Base-by-base conservation (phyloP, 2,113 vertebrate species). In the Scalopus aquaticus region DNA sequence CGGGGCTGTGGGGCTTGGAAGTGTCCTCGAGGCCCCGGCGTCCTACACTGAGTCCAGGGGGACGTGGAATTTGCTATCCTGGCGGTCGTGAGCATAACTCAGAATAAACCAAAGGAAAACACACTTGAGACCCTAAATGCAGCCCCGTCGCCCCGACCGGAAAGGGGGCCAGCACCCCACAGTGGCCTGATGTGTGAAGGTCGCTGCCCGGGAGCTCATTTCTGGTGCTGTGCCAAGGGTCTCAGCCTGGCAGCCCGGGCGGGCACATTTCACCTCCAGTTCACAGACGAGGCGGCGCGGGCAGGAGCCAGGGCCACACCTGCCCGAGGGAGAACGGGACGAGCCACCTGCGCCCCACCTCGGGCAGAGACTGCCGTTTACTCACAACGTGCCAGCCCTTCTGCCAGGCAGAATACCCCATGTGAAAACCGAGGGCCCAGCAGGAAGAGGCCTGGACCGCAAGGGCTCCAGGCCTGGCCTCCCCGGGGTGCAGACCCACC, bases 181-280 rank as follows among this genome's bases (percentile, higher is more conserved):
- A 32, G 28, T 22, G 58, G 67, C n/a, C n/a, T n/a, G n/a, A n/a
- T n/a, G n/a, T n/a, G n/a, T n/a, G n/a, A n/a, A n/a, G n/a, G n/a
- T n/a, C n/a, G n/a, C n/a, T 65, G 69, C 56, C 42, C 11, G 46
- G 46, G 46, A 44, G 44, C 44, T 44, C 44, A 5, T 44, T 44
- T 44, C 44, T 44, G 44, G 51, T 56, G 51, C 30, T n/a, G 26
- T 49, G 64, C 65, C 90, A 69, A 56, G 72, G 79, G 62, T 78
- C 15, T 49, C 46, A 7, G 10, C 44, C 46, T 12, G 46, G 46
- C 46, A 13, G 46, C 46, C 46, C 12, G 46, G 46, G 8, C 9
- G 46, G n/a, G 24, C 26, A 22, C 11, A 2, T 10, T 9, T 13
- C 1, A 17, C n/a, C 39, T 51, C 32, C 17, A 3, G 1, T 19